A percentile compares a stretch with the other conserved stretches of the same genome.
phyloP scores from a whole-genome alignment of 2,113 vertebrate species.

The Ciconia stormi region DNA sequence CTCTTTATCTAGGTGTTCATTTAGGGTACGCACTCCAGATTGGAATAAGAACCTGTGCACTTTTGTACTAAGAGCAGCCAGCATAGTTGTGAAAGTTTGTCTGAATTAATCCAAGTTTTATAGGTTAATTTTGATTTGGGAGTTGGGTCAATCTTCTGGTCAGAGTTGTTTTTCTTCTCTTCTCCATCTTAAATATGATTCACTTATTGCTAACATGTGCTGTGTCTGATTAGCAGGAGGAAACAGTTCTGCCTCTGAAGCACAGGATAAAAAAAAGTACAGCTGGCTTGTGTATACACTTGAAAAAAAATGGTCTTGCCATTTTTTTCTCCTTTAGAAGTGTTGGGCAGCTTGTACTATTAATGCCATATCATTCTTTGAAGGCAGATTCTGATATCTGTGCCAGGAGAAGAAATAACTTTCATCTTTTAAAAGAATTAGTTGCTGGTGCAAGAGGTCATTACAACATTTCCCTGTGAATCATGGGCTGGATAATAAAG shows the following conservation, averaged over 20 bases:
- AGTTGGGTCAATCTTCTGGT: slow-evolving; percentile 8
- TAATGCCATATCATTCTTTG: slow-evolving; percentile 61
- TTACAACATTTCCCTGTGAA: slow-evolving; percentile 58
- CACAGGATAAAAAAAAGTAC: slow-evolving; percentile 19
- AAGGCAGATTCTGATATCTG: slow-evolving; percentile 45
- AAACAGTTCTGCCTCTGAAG: slow-evolving; percentile 50
- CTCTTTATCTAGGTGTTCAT: background rate
- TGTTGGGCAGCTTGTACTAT: slow-evolving; percentile 60
- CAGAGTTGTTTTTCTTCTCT: slow-evolving; percentile 45
- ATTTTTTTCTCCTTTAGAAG: slow-evolving; percentile 49
- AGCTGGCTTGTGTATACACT: slow-evolving; percentile 54
- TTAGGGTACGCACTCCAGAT: background rate
- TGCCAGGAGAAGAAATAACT: slow-evolving; percentile 56
- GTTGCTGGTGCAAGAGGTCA: slow-evolving; percentile 52
- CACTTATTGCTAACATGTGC: slow-evolving; percentile 62
- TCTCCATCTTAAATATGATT: slow-evolving; percentile 49
- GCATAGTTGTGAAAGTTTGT: background rate
- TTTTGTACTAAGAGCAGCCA: background rate
- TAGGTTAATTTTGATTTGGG: slow-evolving; percentile 14
- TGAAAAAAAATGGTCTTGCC: slow-evolving; percentile 3
- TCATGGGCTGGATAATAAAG: slow-evolving; percentile 46
- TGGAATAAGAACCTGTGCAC: background rate
- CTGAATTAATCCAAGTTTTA: background rate
- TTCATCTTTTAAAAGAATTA: slow-evolving; percentile 61
- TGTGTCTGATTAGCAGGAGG: slow-evolving; percentile 47